These are phyloP conservation scores for Hoplostethus mediterraneus DNA, from an alignment of 2,797 vertebrate species.

Conservation along the genomic window DNA sequence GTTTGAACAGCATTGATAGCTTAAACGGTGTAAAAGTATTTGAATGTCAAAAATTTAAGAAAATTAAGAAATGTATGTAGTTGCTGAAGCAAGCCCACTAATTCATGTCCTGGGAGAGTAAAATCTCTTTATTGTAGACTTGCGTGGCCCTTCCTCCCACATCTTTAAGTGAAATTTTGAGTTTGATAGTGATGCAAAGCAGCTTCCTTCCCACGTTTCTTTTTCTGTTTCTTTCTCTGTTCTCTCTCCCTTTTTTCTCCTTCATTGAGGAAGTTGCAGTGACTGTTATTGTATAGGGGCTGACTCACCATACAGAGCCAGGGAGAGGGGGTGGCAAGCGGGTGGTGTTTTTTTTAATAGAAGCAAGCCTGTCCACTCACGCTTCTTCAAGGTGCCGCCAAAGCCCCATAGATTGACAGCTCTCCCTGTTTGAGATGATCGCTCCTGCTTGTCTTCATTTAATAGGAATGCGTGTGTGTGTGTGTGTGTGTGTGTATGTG, in stretches of 20 bases:
- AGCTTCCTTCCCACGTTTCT: conserved; percentile 32
- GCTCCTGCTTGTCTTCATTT: conserved; percentile 79
- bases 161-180: background rate
- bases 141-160: background rate
- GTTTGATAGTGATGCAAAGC: conserved; percentile 60
- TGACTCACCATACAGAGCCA: conserved; percentile 48
- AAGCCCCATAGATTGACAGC: conserved; percentile 68
- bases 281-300: conserved; percentile 43
- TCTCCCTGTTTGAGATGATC: conserved; percentile 63
- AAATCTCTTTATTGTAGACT: conserved; percentile 17
- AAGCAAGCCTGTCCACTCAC: conserved; percentile 58
- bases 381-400: conserved; percentile 59
- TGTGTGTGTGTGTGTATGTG: conserved; percentile 13
- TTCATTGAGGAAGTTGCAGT: conserved; percentile 48
- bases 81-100: too few species aligned
- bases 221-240: conserved; percentile 5
- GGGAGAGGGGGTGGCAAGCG: conserved; percentile 11
- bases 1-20: too few species aligned
- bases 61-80: too few species aligned
- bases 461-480: conserved; percentile 62
- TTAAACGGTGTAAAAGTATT: too few species aligned
- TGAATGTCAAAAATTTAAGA: too few species aligned
- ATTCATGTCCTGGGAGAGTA: conserved; percentile 4
- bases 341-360: conserved; percentile 46
- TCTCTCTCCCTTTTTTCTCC: background rate